phyloP scores from a whole-genome alignment of 2,113 vertebrate genomes.

The Axis porcinus region DNA sequence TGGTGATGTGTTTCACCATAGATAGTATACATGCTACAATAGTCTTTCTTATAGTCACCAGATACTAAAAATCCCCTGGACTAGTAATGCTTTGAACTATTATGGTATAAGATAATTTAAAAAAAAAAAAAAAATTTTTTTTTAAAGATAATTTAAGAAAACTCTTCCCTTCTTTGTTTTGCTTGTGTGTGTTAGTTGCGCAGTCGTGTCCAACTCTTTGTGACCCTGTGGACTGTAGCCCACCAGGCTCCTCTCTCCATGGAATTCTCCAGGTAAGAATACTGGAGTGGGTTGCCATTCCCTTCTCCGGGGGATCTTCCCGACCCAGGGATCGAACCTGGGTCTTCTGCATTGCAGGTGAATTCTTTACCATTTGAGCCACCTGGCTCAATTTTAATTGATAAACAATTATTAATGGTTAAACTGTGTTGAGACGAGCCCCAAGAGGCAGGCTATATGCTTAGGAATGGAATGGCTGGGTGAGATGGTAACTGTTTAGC shows the following conservation, averaged over 20 bases:
- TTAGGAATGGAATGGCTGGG: background rate
- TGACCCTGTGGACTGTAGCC: background rate
- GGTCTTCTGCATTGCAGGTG: background rate
- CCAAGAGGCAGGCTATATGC: background rate
- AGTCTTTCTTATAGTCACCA: background rate
- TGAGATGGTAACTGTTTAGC: background rate
- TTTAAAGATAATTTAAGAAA: constrained; percentile 23
- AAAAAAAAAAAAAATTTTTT: background rate
- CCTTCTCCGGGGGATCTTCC: background rate
- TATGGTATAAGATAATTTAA: background rate
- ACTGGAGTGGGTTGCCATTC: background rate
- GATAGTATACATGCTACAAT: too few species aligned
- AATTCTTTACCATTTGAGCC: background rate
- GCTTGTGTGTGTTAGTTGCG: background rate
- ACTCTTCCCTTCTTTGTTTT: background rate
- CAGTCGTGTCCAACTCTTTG: background rate
- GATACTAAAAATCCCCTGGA: background rate
- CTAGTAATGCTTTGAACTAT: background rate
- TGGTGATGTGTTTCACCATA: too few species aligned
- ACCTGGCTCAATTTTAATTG: background rate
- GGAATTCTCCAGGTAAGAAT: background rate
- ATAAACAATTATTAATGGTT: background rate
- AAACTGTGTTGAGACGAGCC: background rate
- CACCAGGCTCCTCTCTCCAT: background rate
- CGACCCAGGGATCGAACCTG: background rate